phyloP scores from a whole-genome alignment of 2,797 vertebrate species.

The Trachurus trachurus region DNA sequence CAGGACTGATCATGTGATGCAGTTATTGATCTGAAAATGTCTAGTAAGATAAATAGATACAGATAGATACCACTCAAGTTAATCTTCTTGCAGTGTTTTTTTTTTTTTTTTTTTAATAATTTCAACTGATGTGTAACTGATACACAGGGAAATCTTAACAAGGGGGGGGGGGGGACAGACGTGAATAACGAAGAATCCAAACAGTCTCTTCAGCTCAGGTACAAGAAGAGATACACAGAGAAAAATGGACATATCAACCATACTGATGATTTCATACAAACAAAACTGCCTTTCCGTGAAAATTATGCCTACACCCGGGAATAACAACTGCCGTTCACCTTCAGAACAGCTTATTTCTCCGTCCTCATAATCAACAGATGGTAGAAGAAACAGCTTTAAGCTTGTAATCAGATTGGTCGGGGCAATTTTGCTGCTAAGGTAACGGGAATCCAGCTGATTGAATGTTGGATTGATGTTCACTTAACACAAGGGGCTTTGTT shows the following conservation, averaged over 20 bases:
- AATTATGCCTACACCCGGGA: slow-evolving; percentile 31
- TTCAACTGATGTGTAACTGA: slow-evolving; percentile 50
- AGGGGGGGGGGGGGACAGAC: slow-evolving; percentile 24
- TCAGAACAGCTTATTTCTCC: slow-evolving; percentile 38
- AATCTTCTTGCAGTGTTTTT: slow-evolving; percentile 48
- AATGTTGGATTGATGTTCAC: slow-evolving; percentile 26
- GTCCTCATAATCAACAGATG: slow-evolving; percentile 55
- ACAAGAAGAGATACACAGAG: slow-evolving; percentile 59
- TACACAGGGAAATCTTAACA: slow-evolving; percentile 46
- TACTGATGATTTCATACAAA: slow-evolving; percentile 30
- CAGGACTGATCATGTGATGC: slow-evolving; percentile 20
- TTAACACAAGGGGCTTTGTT: slow-evolving; percentile 4
- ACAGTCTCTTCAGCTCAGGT: slow-evolving; percentile 59
- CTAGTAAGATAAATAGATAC: slow-evolving; percentile 28
- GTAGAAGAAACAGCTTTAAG: slow-evolving; percentile 53
- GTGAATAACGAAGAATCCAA: slow-evolving; percentile 36
- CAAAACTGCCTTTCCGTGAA: slow-evolving; percentile 22
- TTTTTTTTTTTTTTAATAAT: slow-evolving; percentile 67
- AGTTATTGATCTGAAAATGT: slow-evolving; percentile 44
- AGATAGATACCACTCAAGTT: slow-evolving; percentile 39
- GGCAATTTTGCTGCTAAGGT: slow-evolving; percentile 50
- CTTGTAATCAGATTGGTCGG: slow-evolving; percentile 59
- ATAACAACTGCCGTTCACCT: slow-evolving; percentile 28
- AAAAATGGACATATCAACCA: slow-evolving; percentile 24
- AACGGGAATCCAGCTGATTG: slow-evolving; percentile 46